Evolutionary conservation across 2,888 invertebrate species (phyloP).

Genomic region (Hemicrepidius hirtus): DNA sequence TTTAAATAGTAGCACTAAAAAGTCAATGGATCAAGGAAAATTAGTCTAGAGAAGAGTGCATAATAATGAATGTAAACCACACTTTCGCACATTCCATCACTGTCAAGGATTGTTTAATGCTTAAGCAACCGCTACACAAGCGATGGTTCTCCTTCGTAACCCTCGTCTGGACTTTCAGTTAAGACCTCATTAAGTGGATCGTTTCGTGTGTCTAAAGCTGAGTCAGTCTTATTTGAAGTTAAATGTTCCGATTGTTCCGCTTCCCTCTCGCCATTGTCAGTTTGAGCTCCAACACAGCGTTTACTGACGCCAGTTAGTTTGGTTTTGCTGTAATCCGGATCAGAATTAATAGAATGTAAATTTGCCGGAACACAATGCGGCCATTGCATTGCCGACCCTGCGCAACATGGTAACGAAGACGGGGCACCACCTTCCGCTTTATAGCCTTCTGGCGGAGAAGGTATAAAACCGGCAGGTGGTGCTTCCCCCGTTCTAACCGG

Average conservation of each 20-base stretch:
- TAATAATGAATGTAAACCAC: conserved; percentile 27
- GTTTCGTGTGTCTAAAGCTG: conserved; percentile 49
- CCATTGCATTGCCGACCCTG: conserved; percentile 71
- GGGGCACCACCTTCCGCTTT: conserved; percentile 72
- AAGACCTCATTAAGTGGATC: conserved; percentile 66
- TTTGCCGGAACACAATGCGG: conserved; percentile 73
- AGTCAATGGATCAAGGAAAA: conserved; percentile 4
- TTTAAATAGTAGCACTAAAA: conserved; percentile 9
- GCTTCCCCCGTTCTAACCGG: conserved; percentile 69
- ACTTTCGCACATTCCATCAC: conserved; percentile 27
- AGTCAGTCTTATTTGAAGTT: conserved; percentile 50
- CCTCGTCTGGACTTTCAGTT: conserved; percentile 91
- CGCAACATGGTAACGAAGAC: conserved; percentile 69
- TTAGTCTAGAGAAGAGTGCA: conserved; percentile 13
- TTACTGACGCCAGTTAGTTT: conserved; percentile 70
- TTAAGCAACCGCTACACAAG: conserved; percentile 49
- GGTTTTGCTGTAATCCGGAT: conserved; percentile 50
- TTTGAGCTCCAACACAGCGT: conserved; percentile 78
- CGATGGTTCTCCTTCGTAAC: conserved; percentile 84
- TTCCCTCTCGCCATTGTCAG: conserved; percentile 60
- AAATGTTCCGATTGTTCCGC: conserved; percentile 51
- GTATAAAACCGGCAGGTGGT: conserved; percentile 61
- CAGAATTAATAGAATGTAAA: conserved; percentile 62
- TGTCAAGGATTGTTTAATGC: conserved; percentile 43
- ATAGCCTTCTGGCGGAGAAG: conserved; percentile 73